These are phyloP conservation scores for Loris lydekkerianus DNA, from an alignment of 2,797 vertebrate species.

Conservation along the genomic window DNA sequence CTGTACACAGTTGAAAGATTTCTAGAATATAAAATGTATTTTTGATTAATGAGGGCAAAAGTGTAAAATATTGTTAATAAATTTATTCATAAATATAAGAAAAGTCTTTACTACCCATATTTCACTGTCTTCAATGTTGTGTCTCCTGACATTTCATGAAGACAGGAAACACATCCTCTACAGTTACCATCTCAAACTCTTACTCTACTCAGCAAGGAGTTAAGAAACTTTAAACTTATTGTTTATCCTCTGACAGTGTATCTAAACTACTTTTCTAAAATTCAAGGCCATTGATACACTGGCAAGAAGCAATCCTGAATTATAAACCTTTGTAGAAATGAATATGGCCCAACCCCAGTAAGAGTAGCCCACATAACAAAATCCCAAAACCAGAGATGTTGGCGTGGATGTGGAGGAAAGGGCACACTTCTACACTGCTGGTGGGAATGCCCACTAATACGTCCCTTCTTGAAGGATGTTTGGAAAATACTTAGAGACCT, in stretches of 20 bases:
- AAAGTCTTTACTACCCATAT: neutral
- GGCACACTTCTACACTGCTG: too few species aligned
- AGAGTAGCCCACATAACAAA: too few species aligned
- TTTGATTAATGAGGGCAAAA: neutral
- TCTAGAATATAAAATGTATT: neutral
- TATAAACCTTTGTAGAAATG: neutral
- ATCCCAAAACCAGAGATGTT: too few species aligned
- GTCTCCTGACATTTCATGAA: neutral
- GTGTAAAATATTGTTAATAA: neutral
- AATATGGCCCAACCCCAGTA: neutral
- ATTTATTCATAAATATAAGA: slow-evolving; percentile 8
- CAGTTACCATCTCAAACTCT: neutral
- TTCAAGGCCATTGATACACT: neutral
- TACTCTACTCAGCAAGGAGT: neutral
- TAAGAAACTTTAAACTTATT: neutral
- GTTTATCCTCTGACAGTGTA: neutral
- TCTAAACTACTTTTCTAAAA: neutral
- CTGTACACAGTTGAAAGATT: neutral
- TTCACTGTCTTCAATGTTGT: neutral
- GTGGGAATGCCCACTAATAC: too few species aligned
- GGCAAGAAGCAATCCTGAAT: neutral
- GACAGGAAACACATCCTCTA: neutral
- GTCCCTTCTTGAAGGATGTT: too few species aligned
- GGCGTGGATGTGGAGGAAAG: too few species aligned
- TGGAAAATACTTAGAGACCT: too few species aligned